Evolutionary conservation across 1,140 invertebrate genomes (phyloP), one percentile per base, ranked within the genome.

Genomic region (Drusus annulatus): DNA sequence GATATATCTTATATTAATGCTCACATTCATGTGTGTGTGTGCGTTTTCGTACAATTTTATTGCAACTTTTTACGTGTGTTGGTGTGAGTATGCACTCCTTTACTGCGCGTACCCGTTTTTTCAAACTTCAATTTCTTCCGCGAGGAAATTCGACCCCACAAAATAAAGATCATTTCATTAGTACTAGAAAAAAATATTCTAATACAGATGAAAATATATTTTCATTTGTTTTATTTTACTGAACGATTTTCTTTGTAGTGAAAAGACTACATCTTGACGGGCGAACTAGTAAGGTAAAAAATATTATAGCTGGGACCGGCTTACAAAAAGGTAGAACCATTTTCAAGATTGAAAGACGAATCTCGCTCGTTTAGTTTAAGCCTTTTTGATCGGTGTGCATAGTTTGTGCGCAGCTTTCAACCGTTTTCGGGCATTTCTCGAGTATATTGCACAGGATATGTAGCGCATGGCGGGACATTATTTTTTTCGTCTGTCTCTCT

Each of bases 31-130:
- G 69, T 23, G 36, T 80, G 54, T 73, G 36, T 62, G 58, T 76
- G 74, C 60, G n/a, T 76, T 76, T 76, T 76, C 56, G 36, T 76
- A 60, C 74, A 71, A 45, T 71, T 71, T 71, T 71, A 71, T 71
- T 71, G 68, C 25, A 71, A 71, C 45, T 54, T 71, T 71, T 71
- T 23, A 52, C 16, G 4, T 71, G 68, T 71, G 50, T 71, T 71
- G 68, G 68, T 71, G 54, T 71, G 68, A 21, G 68, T 71, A 71
- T 71, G 68, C 68, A 71, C 68, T 71, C 68, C 68, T 51, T 71
- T 23, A 50, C 68, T n/a, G 17, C 68, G 68, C 68, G 68, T 21
- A 52, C 21, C 25, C 63, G n/a, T 31, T 13, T 17, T 31, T 17
- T 19, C 17, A 10, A 36, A 36, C 16, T 6, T 8, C n/a, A 68